Evolutionary conservation across 2,888 invertebrate species (phyloP).

Genomic region (Chrysopilus asiliformis): DNA sequence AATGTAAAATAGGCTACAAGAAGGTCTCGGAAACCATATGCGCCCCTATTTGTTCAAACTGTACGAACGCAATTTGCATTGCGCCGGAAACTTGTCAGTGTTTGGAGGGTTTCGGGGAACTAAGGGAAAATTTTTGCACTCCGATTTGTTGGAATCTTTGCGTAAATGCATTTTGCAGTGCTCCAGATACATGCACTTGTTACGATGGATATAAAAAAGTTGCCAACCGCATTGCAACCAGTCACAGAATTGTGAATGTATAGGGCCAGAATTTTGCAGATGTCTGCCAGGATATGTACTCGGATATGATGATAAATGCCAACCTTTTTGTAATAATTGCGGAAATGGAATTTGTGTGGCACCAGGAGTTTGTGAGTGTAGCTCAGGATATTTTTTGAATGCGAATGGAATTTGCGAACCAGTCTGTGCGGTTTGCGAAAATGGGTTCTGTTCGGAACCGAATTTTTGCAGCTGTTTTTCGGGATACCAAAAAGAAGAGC

Average conservation of each 20-base stretch:
- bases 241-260: no score
- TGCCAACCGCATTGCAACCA: no score
- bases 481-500: no score
- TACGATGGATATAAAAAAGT: constrained; percentile 21
- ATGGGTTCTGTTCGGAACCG: no score
- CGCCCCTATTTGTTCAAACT: no score
- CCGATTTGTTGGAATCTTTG: constrained; percentile 11
- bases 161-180: constrained; percentile 25
- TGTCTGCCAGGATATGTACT: constrained; percentile 33
- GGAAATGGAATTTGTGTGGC: constrained; percentile 25
- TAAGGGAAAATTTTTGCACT: background rate
- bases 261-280: constrained; percentile 37
- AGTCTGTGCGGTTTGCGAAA: no score
- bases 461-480: no score
- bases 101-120: constrained; percentile 8
- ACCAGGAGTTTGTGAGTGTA: constrained; percentile 26
- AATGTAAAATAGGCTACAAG: no score
- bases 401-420: no score
- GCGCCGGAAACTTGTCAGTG: constrained; percentile 25
- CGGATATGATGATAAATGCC: constrained; percentile 20
- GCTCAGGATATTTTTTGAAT: constrained; percentile 19
- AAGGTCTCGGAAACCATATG: no score
- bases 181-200: constrained; percentile 27
- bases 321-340: constrained; percentile 32
- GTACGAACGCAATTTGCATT: constrained; percentile 24